Base-by-base conservation (phyloP, 1,140 invertebrate species). In the Paralvinella palmiformis region DNA sequence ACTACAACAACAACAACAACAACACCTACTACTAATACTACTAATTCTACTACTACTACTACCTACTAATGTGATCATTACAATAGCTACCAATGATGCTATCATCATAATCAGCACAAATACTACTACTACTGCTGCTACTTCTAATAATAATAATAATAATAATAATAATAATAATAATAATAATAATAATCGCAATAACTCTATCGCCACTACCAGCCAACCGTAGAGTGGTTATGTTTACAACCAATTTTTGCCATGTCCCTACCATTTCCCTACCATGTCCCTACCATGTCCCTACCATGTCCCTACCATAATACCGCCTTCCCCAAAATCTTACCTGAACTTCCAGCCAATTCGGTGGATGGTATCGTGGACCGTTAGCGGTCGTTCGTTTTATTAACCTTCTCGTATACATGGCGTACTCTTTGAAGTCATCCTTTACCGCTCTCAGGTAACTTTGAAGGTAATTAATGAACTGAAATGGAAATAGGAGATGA, bases 331-430 rank as follows among this genome's bases (percentile, higher is more conserved):
- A n/a, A n/a, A n/a, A 17, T 22, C 58, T 45, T 27, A 66, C 77
- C 73, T 78, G 76, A 57, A 75, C 77, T 65, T 79, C 77, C 17
- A 77, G 67, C 74, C 75, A 79, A 41, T 73, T 77, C 10, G 77
- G 75, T 0, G 77, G 76, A 53, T 73, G 75, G 15, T 69, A 73
- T 22, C 77, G 56, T 2, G 73, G 75, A 2, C 77, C 77, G 7
- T 67, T 70, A 17, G 67, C 59, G 24, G 72, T 71, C 0, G 76
- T 75, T 3, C 75, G 52, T n/a, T 75, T 58, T 7, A 77, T 59
- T 20, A 74, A 24, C 27, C 68, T 53, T 13, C 32, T 24, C 7
- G 53, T 41, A 29, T 63, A 59, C 27, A 29, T 10, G 33, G 64
- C 44, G 37, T 62, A 55, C 17, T 61, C 59, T 44, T 62, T 55